Base-by-base conservation (phyloP, 1,140 invertebrate genomes). In the Cylas formicarius region DNA sequence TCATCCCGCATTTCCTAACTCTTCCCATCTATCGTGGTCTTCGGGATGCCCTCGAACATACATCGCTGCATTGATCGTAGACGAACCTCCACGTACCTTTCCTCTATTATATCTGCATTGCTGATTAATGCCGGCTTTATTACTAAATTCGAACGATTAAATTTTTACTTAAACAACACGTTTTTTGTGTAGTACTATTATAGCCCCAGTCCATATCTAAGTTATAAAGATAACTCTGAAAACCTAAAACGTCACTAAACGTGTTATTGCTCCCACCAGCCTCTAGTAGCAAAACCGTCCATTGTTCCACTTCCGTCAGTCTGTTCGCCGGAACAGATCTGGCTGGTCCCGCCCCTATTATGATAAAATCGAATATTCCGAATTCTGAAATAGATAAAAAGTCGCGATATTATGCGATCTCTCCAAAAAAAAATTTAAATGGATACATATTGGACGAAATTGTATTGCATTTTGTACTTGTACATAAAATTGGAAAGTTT, bases 161-260 rank as follows among this genome's bases (percentile, higher is more conserved):
- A 86, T 92, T 66, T 84, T 84, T n/a, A n/a, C n/a, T n/a, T n/a
- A n/a, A 8, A 24, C 23, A 40, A 31, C 37, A 40, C 6, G 23
- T 40, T 14, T 29, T 40, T 4, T 31, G 19, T 28, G 21, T 3
- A 3, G 46, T 61, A 61, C 48, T 76, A 66, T 80, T 73, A 62
- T 90, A 91, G 55, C 85, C 81, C 90, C 90, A 94, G 66, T 93
- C 89, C 55, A 87, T 0, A n/a, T n/a, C n/a, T n/a, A n/a, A n/a
- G n/a, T n/a, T n/a, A n/a, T n/a, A n/a, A n/a, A n/a, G n/a, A n/a
- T n/a, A n/a, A n/a, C n/a, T n/a, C n/a, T n/a, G n/a, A n/a, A n/a
- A n/a, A n/a, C n/a, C n/a, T n/a, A n/a, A n/a, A n/a, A n/a, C n/a
- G n/a, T n/a, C n/a, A n/a, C n/a, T n/a, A n/a, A n/a, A n/a, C n/a